Evolutionary conservation across 2,113 vertebrate species (phyloP), one percentile per base, ranked within the genome.

Genomic region (Entomyzon cyanotis): DNA sequence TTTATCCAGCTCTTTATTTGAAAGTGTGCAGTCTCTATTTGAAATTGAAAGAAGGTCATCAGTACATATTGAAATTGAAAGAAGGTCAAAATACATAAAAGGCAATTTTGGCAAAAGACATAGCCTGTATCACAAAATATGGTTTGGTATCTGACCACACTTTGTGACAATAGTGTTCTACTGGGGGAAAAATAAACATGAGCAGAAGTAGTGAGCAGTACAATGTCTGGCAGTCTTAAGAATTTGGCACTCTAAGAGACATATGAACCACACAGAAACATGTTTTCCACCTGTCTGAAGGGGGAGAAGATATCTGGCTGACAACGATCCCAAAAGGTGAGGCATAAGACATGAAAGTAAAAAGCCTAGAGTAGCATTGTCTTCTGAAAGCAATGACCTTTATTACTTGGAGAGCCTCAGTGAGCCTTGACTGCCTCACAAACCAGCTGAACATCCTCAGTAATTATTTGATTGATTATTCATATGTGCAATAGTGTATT

Each of bases 361-460:
- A 73, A 80, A 39, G 14, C 0, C 0, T 52, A 70, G 41, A 60
- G 6, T 6, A 44, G 8, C 37, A 22, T 2, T 46, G 37, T n/a
- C 24, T 93, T 81, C 63, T 91, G 81, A 84, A 87, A 84, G 7
- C 17, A 87, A 62, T 8, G 3, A 19, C 52, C 14, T 52, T 71
- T 56, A 21, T 83, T 39, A 11, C 18, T 44, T 44, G 9, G 7
- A 19, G 6, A 81, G 5, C 7, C 8, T 60, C 30, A 73, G 27
- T 37, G 31, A 60, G 24, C 7, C 13, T 30, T 63, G 63, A 24
- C n/a, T 78, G 17, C 10, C 46, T 73, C 63, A 73, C 10, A 84
- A n/a, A 71, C 4, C 23, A 46, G n/a, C 3, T 50, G 35, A 76
- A 91, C 21, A n/a, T 23, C 12, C 17, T 81, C 22, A 37, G 3